phyloP scores from a whole-genome alignment of 2,113 vertebrate genomes.

The Phyllopteryx taeniolatus region DNA sequence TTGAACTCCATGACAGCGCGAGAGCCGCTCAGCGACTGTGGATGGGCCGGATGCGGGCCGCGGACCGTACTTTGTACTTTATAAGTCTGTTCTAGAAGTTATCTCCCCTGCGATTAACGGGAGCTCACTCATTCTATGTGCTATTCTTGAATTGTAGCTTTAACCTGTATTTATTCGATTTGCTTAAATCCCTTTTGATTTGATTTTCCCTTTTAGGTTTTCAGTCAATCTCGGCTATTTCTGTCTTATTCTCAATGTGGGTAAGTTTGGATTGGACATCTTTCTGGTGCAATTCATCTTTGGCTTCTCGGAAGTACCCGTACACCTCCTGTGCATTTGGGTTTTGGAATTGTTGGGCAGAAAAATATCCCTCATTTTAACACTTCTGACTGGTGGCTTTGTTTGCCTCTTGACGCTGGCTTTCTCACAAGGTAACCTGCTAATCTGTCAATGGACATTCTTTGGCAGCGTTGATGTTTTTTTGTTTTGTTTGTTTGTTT shows the following conservation, averaged over 20 bases:
- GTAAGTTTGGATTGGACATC: constrained; percentile 43
- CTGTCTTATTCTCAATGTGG: constrained; percentile 51
- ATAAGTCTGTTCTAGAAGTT: too few species aligned
- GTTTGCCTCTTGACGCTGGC: constrained; percentile 51
- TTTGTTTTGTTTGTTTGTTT: too few species aligned
- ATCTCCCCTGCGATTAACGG: too few species aligned
- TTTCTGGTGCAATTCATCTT: constrained; percentile 54
- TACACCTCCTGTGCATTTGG: constrained; percentile 54
- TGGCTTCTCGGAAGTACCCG: constrained; percentile 49
- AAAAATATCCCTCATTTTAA: constrained; percentile 46
- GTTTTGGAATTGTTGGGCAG: constrained; percentile 57
- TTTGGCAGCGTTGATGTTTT: background rate
- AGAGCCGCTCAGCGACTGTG: too few species aligned
- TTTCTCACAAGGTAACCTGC: constrained; percentile 62
- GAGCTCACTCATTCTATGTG: too few species aligned
- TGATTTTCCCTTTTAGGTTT: constrained; percentile 56
- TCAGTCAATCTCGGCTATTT: constrained; percentile 53
- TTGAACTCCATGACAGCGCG: too few species aligned
- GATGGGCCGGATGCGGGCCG: too few species aligned
- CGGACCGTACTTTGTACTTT: too few species aligned
- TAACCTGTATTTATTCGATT: background rate
- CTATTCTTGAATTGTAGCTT: too few species aligned
- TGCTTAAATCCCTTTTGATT: too few species aligned
- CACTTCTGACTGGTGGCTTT: constrained; percentile 24
- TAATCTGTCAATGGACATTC: background rate